phyloP scores from a whole-genome alignment of 2,797 vertebrate species.

The Eulemur coronatus region DNA sequence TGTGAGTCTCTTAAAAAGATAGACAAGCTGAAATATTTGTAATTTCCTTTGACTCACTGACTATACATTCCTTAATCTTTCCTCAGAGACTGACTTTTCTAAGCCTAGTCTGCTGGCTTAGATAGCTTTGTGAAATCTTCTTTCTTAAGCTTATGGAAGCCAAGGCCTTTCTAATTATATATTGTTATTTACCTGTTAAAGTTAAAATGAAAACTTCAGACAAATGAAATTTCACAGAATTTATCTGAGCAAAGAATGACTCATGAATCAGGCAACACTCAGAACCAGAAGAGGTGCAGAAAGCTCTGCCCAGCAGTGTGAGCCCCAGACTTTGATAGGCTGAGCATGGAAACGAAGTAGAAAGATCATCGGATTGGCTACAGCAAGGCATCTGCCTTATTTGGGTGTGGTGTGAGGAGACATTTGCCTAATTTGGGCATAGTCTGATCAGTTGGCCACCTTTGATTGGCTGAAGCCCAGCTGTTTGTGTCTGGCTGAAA shows the following conservation, averaged over 20 bases:
- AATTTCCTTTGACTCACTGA: not conserved
- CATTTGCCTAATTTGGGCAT: not conserved
- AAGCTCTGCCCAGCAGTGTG: not conserved
- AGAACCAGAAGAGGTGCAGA: not conserved
- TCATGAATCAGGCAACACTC: not conserved
- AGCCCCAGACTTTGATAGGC: not conserved
- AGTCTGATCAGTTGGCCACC: not conserved
- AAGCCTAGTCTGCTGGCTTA: not conserved
- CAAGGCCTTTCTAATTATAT: not conserved
- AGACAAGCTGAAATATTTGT: not conserved
- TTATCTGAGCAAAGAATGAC: not conserved
- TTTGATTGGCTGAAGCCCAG: not conserved
- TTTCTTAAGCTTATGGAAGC: not conserved
- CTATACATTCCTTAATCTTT: not conserved
- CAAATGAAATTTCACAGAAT: not conserved
- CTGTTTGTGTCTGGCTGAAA: not conserved
- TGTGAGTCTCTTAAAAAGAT: not conserved
- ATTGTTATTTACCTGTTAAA: not conserved
- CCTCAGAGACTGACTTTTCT: not conserved
- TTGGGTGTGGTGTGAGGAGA: not conserved
- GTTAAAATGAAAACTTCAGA: not conserved
- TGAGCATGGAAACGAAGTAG: not conserved
- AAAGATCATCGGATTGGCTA: not conserved
- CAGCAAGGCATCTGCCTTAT: rapidly evolving
- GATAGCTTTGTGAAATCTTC: not conserved